phyloP scores from a whole-genome alignment of 2,888 invertebrate species.

The Elegia similella region DNA sequence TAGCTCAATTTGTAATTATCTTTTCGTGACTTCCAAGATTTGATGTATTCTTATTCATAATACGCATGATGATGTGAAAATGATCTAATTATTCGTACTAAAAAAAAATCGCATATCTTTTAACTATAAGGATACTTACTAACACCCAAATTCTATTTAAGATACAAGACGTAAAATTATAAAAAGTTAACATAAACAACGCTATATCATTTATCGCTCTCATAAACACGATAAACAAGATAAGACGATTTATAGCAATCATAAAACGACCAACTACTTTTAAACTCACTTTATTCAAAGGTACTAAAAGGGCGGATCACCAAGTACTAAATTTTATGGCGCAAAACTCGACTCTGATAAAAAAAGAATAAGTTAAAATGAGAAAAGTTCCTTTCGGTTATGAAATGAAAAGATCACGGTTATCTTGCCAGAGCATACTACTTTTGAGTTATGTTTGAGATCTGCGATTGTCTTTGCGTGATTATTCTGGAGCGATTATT shows the following conservation, averaged over 20 bases:
- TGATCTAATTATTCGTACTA: no score
- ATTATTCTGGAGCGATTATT: constrained; percentile 26
- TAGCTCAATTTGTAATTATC: no score
- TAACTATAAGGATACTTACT: no score
- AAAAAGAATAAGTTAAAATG: constrained; percentile 72
- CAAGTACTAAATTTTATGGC: constrained; percentile 50
- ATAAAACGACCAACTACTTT: constrained; percentile 13
- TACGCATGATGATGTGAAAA: no score
- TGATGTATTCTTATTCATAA: no score
- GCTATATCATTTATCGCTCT: constrained; percentile 10
- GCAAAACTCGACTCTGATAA: constrained; percentile 37
- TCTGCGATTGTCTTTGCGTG: constrained; percentile 41
- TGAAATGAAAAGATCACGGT: constrained; percentile 71
- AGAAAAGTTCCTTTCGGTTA: constrained; percentile 76
- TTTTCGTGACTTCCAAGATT: no score
- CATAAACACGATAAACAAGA: neutral
- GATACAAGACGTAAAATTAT: neutral
- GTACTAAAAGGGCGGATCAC: constrained; percentile 47
- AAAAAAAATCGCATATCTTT: no score
- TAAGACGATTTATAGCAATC: constrained; percentile 10
- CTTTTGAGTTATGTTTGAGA: constrained; percentile 61
- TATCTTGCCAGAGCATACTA: constrained; percentile 62
- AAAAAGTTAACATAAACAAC: neutral
- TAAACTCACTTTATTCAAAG: constrained; percentile 28
- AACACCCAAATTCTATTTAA: neutral